Conservation (phyloP, 2,888 invertebrate genomes). For the Conomelus anceps region DNA sequence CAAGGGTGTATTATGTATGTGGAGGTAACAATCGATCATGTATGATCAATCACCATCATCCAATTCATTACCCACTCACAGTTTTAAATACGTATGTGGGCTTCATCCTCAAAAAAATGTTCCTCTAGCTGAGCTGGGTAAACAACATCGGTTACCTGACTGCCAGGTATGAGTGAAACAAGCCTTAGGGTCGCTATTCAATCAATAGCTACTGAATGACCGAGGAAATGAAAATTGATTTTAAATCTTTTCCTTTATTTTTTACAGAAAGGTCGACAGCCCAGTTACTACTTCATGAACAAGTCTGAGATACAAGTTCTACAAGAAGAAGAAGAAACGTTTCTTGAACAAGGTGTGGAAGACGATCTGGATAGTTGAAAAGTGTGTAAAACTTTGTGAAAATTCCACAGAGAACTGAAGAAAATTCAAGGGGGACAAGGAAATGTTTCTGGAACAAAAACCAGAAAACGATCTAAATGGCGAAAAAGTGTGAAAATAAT, state of each 20-base stretch:
- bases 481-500: no score
- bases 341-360: conserved; percentile 24
- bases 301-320: conserved; percentile 78
- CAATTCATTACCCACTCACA: no score
- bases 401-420: no score
- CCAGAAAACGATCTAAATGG: no score
- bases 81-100: no score
- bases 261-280: conserved; percentile 69
- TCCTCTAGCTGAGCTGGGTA: neutral
- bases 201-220: no score
- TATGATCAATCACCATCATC: neutral
- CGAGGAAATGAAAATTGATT: neutral
- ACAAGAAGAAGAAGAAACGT: conserved; percentile 69
- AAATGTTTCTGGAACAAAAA: no score
- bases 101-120: no score
- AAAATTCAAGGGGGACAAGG: neutral
- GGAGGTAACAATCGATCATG: neutral
- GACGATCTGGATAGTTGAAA: neutral
- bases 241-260: conserved; percentile 13
- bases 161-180: no score
- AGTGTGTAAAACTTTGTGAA: no score
- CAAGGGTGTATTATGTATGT: neutral
- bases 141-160: neutral
- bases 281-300: conserved; percentile 88
- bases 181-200: no score